Base-by-base conservation (phyloP, 1,140 invertebrate genomes). In the silkworm (Bombyx mori) region DNA sequence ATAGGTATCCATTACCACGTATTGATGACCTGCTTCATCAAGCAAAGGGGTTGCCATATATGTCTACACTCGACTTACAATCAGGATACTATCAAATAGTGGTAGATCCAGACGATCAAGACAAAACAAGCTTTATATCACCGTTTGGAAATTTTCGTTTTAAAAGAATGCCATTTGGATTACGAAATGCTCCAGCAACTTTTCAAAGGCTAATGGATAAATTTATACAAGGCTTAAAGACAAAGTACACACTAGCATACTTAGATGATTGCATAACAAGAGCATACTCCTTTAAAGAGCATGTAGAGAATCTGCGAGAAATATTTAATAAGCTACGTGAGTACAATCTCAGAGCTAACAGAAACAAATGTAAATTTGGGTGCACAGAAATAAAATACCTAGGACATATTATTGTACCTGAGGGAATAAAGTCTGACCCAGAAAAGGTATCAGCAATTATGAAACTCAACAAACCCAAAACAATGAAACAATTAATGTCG, bases 121-220 rank as follows among this genome's bases (percentile, higher is more conserved):
- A 65, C 4, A 82, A 79, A 56, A 90, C 89, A 0, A 77, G 75
- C 1, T 88, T 89, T 55, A 68, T 75, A 1, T 77, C 77, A 2
- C 73, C 75, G 3, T 77, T 79, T 44, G 82, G 81, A 4, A 60
- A 73, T 1, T 89, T 66, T 51, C 44, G 62, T 47, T 89, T 84
- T 53, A 66, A 61, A 5, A 66, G 81, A 3, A 77, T 89, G 73
- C 77, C 87, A 0, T 87, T 88, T 63, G 87, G 88, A 7, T 62
- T 89, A 10, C 58, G 56, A 1, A 84, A 73, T 43, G 60, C 60
- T 10, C 62, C 60, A 2, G 58, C 55, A 2, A 63, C 65, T 1
- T 68, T 65, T 43, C 66, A 67, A 44, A 22, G 65, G 49, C 8
- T 67, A n/a, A 64, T 61, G 10, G 58, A 66, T 42, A 18, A 46